Base-by-base conservation (phyloP, 1,140 invertebrate species). In the Drosophila nikananu region DNA sequence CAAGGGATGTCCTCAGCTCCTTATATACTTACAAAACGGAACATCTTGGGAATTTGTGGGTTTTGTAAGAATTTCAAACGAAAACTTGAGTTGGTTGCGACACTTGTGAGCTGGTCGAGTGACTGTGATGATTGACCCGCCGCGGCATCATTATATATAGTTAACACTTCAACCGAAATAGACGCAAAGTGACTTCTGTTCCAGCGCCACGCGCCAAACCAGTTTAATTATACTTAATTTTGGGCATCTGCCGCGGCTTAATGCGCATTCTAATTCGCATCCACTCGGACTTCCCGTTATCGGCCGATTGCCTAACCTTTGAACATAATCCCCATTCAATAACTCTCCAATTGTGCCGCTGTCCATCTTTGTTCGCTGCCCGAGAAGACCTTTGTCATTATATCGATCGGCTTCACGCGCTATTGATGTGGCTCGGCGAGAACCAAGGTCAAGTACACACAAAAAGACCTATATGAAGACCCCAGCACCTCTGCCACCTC, bases 301-400 rank as follows among this genome's bases (percentile, higher is more conserved):
- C 70, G 54, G 48, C 44, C 67, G 67, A 70, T 46, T 70, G 67
- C 21, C 35, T 9, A 49, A 49, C 52, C 42, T 60, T 73, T 73
- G 49, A 54, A 46, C 66, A 73, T 73, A 72, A 73, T 73, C 67
- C 54, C 70, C 67, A 41, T 37, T 59, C 67, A 73, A 72, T 49
- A 60, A 32, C 70, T 35, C 46, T 17, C 32, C 44, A 72, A 59
- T 72, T 73, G 67, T 72, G 21, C 49, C 42, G 10, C 17, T 67
- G 46, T 25, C 25, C 25, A 58, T 64, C 37, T 63, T 66, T 66
- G 66, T 70, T 19, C 17, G 25, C 60, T 49, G 48, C 30, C 48
- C 48, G 37, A 70, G 35, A 46, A 70, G 44, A 46, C 30, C 39
- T 55, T 70, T 71, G 65, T 70, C 48, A 57, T 71, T 72, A 51